These are phyloP conservation scores for Aptenodytes patagonicus DNA, from an alignment of 2,113 vertebrate genomes.

Conservation along the genomic window DNA sequence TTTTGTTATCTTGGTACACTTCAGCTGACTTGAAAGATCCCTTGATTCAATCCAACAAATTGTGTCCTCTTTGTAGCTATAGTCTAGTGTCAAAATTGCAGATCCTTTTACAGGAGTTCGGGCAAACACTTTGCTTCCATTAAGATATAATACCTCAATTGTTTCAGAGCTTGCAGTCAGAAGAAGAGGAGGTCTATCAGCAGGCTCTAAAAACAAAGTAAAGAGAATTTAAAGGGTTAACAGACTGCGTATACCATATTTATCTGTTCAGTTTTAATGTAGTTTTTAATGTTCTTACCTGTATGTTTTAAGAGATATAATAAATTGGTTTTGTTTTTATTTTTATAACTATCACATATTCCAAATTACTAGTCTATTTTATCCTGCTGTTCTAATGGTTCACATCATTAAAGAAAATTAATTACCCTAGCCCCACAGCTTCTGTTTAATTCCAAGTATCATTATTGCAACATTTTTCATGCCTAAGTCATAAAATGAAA, in stretches of 20 bases:
- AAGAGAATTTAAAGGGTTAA: background rate
- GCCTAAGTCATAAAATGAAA: constrained; percentile 11
- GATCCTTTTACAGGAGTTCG: constrained; percentile 75
- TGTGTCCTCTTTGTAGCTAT: constrained; percentile 81
- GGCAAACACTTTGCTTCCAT: constrained; percentile 82
- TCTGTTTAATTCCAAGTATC: constrained; percentile 35
- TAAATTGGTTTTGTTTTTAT: constrained; percentile 1
- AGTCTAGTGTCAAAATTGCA: constrained; percentile 84
- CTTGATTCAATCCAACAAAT: constrained; percentile 90
- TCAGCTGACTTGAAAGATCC: constrained; percentile 83
- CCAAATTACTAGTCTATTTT: constrained; percentile 1
- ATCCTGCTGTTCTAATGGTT: constrained; percentile 7
- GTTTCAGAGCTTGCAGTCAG: constrained; percentile 81
- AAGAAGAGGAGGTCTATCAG: constrained; percentile 84
- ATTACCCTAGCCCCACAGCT: background rate
- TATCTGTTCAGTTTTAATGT: background rate
- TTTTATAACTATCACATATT: constrained; percentile 1
- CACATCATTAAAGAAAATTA: constrained; percentile 37
- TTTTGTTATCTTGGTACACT: constrained; percentile 80
- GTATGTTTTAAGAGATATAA: background rate
- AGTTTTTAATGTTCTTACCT: background rate
- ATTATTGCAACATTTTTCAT: constrained; percentile 46
- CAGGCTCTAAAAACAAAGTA: constrained; percentile 77
- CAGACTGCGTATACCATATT: background rate
- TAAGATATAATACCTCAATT: constrained; percentile 83